A percentile compares a stretch with the other conserved stretches of the same genome.
phyloP scores from a whole-genome alignment of 2,113 vertebrate genomes.

The Aptenodytes patagonicus region DNA sequence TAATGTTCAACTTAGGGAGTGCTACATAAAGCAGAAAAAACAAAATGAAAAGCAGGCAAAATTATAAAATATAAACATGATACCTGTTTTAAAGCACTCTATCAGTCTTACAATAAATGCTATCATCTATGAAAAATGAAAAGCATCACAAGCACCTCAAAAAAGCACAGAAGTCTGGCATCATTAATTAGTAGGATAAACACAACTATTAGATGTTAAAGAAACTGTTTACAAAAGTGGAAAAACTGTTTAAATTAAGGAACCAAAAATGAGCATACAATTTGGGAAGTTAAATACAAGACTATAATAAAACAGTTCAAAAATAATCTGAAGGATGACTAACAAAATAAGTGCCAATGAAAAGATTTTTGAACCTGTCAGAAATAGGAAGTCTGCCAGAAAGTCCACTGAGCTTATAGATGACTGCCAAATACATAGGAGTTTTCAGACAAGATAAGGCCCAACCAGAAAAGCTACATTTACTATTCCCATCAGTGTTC shows the following conservation, averaged over 20 bases:
- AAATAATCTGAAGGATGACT: background rate
- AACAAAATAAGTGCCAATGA: background rate
- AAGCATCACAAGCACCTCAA: background rate
- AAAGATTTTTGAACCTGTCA: background rate
- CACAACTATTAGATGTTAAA: background rate
- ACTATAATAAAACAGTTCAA: background rate
- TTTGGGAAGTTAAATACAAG: background rate
- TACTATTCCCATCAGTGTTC: background rate
- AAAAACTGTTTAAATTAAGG: background rate
- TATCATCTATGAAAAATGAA: background rate
- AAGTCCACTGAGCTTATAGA: background rate
- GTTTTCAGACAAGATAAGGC: background rate
- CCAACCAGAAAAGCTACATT: background rate
- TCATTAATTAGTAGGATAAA: background rate
- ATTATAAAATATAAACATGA: background rate
- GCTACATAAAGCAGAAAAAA: background rate
- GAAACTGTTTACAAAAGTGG: background rate
- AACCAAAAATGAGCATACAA: background rate
- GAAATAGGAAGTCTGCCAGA: background rate
- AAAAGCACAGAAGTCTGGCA: background rate
- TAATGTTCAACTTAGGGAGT: background rate
- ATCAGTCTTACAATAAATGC: background rate
- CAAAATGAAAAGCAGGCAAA: background rate
- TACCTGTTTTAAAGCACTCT: background rate
- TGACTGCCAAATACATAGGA: background rate